These are phyloP conservation scores for Saccostrea echinata DNA, from an alignment of 1,140 invertebrate species.

Conservation along the genomic window DNA sequence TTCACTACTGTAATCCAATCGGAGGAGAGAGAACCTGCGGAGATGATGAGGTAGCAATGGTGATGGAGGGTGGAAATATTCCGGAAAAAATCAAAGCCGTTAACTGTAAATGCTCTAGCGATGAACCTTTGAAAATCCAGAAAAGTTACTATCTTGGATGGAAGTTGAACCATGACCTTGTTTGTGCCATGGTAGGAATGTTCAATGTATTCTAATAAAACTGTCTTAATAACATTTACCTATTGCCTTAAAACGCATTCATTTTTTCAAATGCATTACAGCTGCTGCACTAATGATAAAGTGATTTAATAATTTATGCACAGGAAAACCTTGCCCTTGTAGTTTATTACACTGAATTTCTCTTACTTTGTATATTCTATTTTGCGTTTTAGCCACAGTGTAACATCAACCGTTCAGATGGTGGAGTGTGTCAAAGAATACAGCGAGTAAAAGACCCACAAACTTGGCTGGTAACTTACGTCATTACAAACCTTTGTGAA, in stretches of 20 bases:
- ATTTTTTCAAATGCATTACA: background rate
- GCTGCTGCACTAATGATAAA: too few species aligned
- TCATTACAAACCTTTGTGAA: background rate
- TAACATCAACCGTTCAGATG: slow-evolving; percentile 13
- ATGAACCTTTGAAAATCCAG: background rate
- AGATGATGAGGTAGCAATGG: slow-evolving; percentile 10
- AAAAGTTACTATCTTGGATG: background rate
- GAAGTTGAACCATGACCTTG: background rate
- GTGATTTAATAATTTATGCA: too few species aligned
- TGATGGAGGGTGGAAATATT: slow-evolving; percentile 29
- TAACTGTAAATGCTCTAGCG: slow-evolving; percentile 12
- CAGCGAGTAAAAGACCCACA: background rate
- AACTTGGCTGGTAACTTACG: background rate
- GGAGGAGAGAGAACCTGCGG: background rate
- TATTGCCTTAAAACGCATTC: background rate
- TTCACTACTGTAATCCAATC: slow-evolving; percentile 25
- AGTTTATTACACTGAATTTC: background rate
- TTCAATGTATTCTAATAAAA: background rate
- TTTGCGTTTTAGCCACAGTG: background rate
- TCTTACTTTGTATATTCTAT: background rate
- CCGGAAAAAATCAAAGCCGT: background rate
- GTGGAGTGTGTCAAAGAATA: background rate
- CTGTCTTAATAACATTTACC: background rate
- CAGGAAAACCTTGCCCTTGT: background rate
- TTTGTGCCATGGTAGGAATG: slow-evolving; percentile 14